Evolutionary conservation across 2,888 invertebrate genomes (phyloP).

Genomic region (Conomelus anceps): DNA sequence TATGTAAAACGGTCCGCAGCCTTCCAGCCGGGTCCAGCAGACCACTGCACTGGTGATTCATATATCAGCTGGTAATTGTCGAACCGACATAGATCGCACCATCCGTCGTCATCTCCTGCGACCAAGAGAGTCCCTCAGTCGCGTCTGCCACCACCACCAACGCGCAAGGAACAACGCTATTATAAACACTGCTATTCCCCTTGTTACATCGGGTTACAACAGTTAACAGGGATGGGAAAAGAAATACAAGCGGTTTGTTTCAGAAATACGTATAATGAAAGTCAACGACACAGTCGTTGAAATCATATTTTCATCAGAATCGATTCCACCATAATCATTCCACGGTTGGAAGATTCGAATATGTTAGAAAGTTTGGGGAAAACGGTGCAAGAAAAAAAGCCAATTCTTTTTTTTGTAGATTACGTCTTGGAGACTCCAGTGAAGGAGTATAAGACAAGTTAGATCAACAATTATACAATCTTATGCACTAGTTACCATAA

Average conservation of each 20-base stretch:
- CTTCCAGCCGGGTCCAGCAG: too few relatives aligned
- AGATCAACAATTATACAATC: too few relatives aligned
- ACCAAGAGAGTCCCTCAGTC: too few relatives aligned
- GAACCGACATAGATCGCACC: too few relatives aligned
- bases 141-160: neutral
- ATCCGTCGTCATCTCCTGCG: neutral
- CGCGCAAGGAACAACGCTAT: neutral
- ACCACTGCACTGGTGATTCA: conserved; percentile 2
- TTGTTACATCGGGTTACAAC: neutral
- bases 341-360: too few relatives aligned
- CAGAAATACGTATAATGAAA: neutral
- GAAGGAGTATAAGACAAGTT: too few relatives aligned
- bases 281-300: neutral
- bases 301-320: neutral
- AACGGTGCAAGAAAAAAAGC: too few relatives aligned
- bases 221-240: neutral
- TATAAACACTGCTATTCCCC: neutral
- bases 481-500: too few relatives aligned
- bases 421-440: too few relatives aligned
- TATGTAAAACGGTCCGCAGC: conserved; percentile 11
- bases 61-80: conserved; percentile 12
- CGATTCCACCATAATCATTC: neutral
- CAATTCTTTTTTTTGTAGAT: too few relatives aligned
- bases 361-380: too few relatives aligned
- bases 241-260: neutral